Conservation (phyloP, 2,888 invertebrate species). For the Cheilosia urbana region DNA sequence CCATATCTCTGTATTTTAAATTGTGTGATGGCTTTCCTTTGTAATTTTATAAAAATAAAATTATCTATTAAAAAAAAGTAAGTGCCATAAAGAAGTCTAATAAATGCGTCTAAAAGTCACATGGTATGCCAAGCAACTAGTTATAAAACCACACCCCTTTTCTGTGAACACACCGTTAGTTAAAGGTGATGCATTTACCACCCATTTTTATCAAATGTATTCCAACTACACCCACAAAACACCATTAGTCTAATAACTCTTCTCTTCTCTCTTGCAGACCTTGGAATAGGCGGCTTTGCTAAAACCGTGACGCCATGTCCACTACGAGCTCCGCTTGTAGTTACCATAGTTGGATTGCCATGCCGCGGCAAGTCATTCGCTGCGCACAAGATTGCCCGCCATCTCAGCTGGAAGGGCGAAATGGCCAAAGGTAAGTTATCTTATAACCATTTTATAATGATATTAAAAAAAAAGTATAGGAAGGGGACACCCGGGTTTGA, state of each 20-base stretch:
- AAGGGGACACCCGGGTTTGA: constrained; percentile 79
- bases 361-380: constrained; percentile 97
- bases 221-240: background rate
- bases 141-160: too few relatives aligned
- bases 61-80: too few relatives aligned
- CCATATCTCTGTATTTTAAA: too few relatives aligned
- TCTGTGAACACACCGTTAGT: too few relatives aligned
- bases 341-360: constrained; percentile 95
- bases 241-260: background rate
- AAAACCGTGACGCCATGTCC: constrained; percentile 81
- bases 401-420: constrained; percentile 96
- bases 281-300: constrained; percentile 47
- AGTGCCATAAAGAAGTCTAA: too few relatives aligned
- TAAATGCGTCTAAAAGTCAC: too few relatives aligned
- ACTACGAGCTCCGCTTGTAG: constrained; percentile 88
- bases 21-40: too few relatives aligned
- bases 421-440: constrained; percentile 89
- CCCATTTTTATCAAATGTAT: constrained; percentile 1
- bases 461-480: constrained; percentile 9
- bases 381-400: constrained; percentile 93
- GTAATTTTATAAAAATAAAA: too few relatives aligned
- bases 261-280: constrained; percentile 44
- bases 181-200: background rate
- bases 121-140: too few relatives aligned
- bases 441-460: constrained; percentile 11